phyloP scores from a whole-genome alignment of 2,888 invertebrate species.

The Graphium colonna region DNA sequence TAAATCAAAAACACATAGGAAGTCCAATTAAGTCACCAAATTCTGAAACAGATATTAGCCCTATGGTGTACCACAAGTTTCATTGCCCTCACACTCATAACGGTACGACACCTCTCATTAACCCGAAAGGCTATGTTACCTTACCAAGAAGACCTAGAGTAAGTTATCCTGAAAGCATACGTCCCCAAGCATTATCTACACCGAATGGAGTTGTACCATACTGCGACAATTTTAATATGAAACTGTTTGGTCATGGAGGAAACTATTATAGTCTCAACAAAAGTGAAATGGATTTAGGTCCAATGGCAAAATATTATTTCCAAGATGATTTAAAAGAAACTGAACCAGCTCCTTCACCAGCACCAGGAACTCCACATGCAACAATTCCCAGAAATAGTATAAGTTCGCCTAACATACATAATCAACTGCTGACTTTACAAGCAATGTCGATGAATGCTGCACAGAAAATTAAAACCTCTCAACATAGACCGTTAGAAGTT shows the following conservation, averaged over 20 bases:
- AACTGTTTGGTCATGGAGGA: constrained; percentile 91
- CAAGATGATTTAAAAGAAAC: constrained; percentile 70
- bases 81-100: constrained; percentile 83
- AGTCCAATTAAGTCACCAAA: constrained; percentile 67
- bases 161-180: constrained; percentile 79
- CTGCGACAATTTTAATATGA: constrained; percentile 90
- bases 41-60: constrained; percentile 53
- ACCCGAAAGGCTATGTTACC: constrained; percentile 90
- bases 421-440: constrained; percentile 67
- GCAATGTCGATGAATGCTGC: constrained; percentile 52
- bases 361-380: constrained; percentile 73
- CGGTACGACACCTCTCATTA: constrained; percentile 77
- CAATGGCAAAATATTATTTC: constrained; percentile 69
- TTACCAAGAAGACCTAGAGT: constrained; percentile 89
- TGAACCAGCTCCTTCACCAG: constrained; percentile 72
- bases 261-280: constrained; percentile 89
- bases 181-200: constrained; percentile 63
- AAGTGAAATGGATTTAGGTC: constrained; percentile 80
- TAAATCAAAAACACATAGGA: constrained; percentile 33
- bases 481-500: constrained; percentile 59
- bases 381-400: constrained; percentile 71
- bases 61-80: constrained; percentile 62
- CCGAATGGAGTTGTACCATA: constrained; percentile 74
- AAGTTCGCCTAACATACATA: constrained; percentile 76
- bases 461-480: constrained; percentile 35